These are phyloP conservation scores for Lota lota DNA, from an alignment of 2,113 vertebrate species.

Conservation along the genomic window DNA sequence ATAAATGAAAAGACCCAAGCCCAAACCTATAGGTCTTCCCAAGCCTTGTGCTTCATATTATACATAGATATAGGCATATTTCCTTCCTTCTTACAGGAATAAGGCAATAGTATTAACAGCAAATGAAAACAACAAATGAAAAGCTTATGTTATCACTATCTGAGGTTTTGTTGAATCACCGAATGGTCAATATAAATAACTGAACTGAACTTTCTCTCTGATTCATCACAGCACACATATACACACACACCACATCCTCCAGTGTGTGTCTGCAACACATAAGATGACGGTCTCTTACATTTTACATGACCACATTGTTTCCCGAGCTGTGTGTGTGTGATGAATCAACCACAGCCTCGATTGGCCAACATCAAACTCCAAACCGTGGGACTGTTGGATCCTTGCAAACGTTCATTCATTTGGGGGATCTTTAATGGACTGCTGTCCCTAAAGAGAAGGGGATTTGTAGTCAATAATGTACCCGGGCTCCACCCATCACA, in stretches of 20 bases:
- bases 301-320: slow-evolving; percentile 55
- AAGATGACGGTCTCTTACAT: slow-evolving; percentile 48
- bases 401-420: slow-evolving; percentile 51
- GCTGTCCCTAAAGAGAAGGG: slow-evolving; percentile 4
- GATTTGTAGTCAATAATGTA: slow-evolving; percentile 38
- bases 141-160: too few relatives aligned
- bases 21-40: too few relatives aligned
- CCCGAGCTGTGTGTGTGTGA: slow-evolving; percentile 44
- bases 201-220: not conserved
- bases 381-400: slow-evolving; percentile 7
- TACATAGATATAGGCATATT: too few relatives aligned
- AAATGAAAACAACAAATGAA: too few relatives aligned
- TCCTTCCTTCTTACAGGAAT: too few relatives aligned
- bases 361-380: slow-evolving; percentile 19
- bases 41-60: too few relatives aligned
- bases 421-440: slow-evolving; percentile 33
- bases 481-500: slow-evolving; percentile 24
- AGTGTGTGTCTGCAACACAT: slow-evolving; percentile 18
- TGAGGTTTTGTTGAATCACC: too few relatives aligned
- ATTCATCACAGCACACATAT: not conserved
- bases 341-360: slow-evolving; percentile 48
- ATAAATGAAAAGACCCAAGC: too few relatives aligned
- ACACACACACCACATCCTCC: slow-evolving; percentile 4
- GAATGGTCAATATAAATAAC: too few relatives aligned
- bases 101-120: too few relatives aligned